Base-by-base conservation (phyloP, 2,113 vertebrate species). In the Aspidoscelis tigris region DNA sequence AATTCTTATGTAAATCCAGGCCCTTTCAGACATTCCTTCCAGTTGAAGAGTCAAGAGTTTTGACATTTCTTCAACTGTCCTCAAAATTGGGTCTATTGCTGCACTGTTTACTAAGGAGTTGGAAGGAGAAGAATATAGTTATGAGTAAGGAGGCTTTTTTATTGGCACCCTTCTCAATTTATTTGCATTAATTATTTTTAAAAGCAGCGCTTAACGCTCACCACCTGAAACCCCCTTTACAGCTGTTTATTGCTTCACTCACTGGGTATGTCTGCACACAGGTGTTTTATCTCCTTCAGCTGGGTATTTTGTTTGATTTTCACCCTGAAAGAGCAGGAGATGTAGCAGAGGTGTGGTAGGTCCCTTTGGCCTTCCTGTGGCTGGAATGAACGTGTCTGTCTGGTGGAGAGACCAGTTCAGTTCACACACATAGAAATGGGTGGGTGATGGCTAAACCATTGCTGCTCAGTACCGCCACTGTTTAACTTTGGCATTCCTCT, bases 311-410 rank as follows among this genome's bases (percentile, higher is more conserved):
- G 14, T 16, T 16, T 61, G 4, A 61, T 61, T 77, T 58, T 76
- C 33, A 10, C 21, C 24, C 24, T 24, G 11, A 66, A 66, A 66
- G 24, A 4, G 7, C 65, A 18, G 5, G 71, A 16, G 69, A 7
- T 33, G 14, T n/a, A 39, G 69, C 7, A 33, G 12, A 39, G 26
- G 24, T 14, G 50, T 47, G 89, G 88, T 90, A 89, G 86, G 93
- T 88, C 94, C 90, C 94, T 80, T 85, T 91, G 74, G 82, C 87
- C 92, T 93, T 94, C 93, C 96, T 95, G 94, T 96, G 94, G 93
- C 93, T 94, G 82, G 91, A 76, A 71, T 69, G 22, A 7, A 53
- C 11, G 10, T 39, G 21, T 11, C 3, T 2, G 1, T 9, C 8
- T 9, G 33, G 33, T 33, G 53, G 53, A 55, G 55, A 58, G 14